Conservation (phyloP, 1,140 invertebrate species). For the Papilio dardanus region DNA sequence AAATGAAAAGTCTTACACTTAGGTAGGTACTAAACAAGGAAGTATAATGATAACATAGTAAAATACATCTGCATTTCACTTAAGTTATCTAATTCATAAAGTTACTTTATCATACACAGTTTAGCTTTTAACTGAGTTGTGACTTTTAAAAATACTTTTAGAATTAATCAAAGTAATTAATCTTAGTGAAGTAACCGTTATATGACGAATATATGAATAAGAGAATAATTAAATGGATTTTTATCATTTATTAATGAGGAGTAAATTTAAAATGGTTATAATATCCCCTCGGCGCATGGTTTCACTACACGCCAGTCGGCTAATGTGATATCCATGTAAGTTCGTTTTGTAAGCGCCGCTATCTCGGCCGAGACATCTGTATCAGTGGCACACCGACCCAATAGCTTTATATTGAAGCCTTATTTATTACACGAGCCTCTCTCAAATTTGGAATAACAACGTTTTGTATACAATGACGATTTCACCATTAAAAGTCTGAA, state of each 20-base stretch:
- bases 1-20: no score
- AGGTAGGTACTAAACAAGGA: no score
- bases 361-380: slow-evolving; percentile 74
- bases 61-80: background rate
- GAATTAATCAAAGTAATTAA: slow-evolving; percentile 12
- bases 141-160: background rate
- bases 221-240: slow-evolving; percentile 18
- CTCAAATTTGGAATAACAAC: slow-evolving; percentile 66
- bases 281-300: slow-evolving; percentile 50
- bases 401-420: slow-evolving; percentile 73
- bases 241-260: slow-evolving; percentile 33
- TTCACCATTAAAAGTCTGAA: slow-evolving; percentile 45
- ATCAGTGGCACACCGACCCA: slow-evolving; percentile 74
- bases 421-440: slow-evolving; percentile 73
- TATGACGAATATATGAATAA: background rate
- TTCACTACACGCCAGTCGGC: slow-evolving; percentile 58
- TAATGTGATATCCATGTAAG: slow-evolving; percentile 79
- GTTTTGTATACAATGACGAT: slow-evolving; percentile 61
- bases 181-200: slow-evolving; percentile 7
- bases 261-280: slow-evolving; percentile 14
- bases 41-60: background rate
- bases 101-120: background rate
- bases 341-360: slow-evolving; percentile 72
- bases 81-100: background rate
- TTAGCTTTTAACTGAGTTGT: background rate